Conservation (phyloP, 2,888 invertebrate genomes). For the Beris chalybata region DNA sequence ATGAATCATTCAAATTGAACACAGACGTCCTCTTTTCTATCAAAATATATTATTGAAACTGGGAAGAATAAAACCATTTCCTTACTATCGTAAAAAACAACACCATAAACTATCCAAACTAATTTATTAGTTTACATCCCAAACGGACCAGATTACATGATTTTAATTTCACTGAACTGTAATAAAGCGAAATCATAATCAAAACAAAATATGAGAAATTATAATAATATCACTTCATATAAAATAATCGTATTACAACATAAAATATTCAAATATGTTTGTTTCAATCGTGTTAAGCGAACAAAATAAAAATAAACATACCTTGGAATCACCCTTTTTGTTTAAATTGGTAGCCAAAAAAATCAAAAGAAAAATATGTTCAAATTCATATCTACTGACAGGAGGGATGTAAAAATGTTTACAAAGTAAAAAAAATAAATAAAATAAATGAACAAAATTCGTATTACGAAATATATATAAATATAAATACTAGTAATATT, state of each 20-base stretch:
- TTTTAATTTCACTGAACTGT: too few species aligned
- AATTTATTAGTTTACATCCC: too few species aligned
- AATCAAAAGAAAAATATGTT: conserved; percentile 33
- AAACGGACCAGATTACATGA: too few species aligned
- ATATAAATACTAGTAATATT: conserved; percentile 22
- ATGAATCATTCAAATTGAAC: too few species aligned
- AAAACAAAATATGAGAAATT: conserved; percentile 3
- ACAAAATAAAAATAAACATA: conserved; percentile 45
- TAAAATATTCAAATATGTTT: background rate
- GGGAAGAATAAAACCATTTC: too few species aligned
- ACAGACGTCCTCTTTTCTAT: too few species aligned
- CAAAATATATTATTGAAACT: too few species aligned
- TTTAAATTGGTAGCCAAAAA: conserved; percentile 38
- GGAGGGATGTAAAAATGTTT: conserved; percentile 11
- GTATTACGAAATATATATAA: conserved; percentile 7
- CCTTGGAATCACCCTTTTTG: conserved; percentile 53
- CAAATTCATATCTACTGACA: conserved; percentile 31
- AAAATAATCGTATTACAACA: background rate
- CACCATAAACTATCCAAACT: too few species aligned
- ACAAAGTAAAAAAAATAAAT: conserved; percentile 10
- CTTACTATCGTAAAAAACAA: too few species aligned
- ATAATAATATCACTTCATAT: conserved; percentile 3
- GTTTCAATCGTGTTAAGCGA: conserved; percentile 13
- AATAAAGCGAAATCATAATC: too few species aligned
- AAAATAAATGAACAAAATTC: conserved; percentile 8